These are phyloP conservation scores for Muscicapa striata DNA, from an alignment of 2,797 vertebrate species.

Conservation along the genomic window DNA sequence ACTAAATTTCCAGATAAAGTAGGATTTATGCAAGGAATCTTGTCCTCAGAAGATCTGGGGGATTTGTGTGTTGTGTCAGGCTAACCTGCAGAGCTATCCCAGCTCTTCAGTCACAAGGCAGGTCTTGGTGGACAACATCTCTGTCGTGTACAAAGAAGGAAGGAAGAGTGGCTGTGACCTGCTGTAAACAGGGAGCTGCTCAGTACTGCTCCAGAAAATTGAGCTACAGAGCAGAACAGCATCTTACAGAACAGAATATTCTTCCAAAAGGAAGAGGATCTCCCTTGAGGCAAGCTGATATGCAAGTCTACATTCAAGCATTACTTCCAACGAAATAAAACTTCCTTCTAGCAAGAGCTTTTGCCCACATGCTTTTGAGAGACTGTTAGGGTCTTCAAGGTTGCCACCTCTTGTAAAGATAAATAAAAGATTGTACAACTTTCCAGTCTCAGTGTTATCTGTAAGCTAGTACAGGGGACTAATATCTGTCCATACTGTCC, in stretches of 20 bases:
- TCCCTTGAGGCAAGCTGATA: background rate
- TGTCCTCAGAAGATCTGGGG: conserved; percentile 6
- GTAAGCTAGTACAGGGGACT: background rate
- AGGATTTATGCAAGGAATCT: conserved; percentile 30
- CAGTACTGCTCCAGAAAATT: background rate
- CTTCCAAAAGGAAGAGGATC: background rate
- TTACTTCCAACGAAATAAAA: background rate
- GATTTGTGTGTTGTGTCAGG: background rate
- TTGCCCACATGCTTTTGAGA: background rate
- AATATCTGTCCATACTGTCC: background rate
- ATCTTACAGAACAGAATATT: background rate
- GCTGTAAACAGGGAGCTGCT: background rate
- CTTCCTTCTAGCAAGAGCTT: background rate
- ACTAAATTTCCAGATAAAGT: background rate
- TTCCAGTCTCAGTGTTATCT: background rate
- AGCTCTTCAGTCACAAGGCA: background rate
- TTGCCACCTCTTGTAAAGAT: background rate
- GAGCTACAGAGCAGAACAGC: background rate
- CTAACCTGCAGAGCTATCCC: background rate
- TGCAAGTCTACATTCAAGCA: background rate
- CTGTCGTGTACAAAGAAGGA: background rate
- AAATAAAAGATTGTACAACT: background rate
- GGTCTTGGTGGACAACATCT: background rate
- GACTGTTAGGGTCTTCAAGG: background rate
- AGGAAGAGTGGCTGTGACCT: background rate